phyloP scores from a whole-genome alignment of 92 coral and sea anemone species.

The Muricea muricata region DNA sequence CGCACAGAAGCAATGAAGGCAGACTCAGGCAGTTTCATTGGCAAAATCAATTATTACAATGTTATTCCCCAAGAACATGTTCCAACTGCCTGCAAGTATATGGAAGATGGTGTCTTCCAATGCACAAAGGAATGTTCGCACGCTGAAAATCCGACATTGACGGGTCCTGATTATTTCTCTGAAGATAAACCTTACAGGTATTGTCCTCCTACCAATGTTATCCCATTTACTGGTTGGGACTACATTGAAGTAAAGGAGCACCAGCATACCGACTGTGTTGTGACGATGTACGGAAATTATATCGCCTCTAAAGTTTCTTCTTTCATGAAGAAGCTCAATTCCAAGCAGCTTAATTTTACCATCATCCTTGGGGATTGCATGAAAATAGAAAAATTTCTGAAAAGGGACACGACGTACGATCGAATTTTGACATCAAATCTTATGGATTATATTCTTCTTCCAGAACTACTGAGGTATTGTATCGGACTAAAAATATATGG shows the following conservation, averaged over 20 bases:
- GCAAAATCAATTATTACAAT: constrained; percentile 38
- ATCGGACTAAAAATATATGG: too few species aligned
- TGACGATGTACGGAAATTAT: constrained; percentile 67
- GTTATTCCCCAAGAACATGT: constrained; percentile 69
- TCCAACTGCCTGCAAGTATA: constrained; percentile 72
- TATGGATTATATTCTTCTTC: constrained; percentile 65
- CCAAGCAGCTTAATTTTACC: constrained; percentile 54
- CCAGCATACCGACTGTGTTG: constrained; percentile 39
- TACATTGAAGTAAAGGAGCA: constrained; percentile 60
- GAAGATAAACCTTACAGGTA: constrained; percentile 19
- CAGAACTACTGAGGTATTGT: constrained; percentile 34
- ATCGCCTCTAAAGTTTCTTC: constrained; percentile 52
- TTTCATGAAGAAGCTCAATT: constrained; percentile 41
- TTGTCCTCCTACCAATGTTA: constrained; percentile 9
- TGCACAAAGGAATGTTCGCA: not conserved
- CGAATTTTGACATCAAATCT: constrained; percentile 75
- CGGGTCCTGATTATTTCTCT: constrained; percentile 40
- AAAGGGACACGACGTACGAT: constrained; percentile 60
- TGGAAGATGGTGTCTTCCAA: constrained; percentile 67
- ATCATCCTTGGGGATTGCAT: constrained; percentile 63
- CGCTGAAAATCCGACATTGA: constrained; percentile 72
- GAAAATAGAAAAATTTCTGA: constrained; percentile 47
- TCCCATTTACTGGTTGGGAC: constrained; percentile 80
- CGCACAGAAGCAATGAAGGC: constrained; percentile 38
- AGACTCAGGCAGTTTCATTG: constrained; percentile 17